Percentiles rank a stretch among this genome's conserved stretches.
Evolutionary conservation across 2,888 invertebrate genomes (phyloP).

Genomic region (Ramazzottius varieornatus): DNA sequence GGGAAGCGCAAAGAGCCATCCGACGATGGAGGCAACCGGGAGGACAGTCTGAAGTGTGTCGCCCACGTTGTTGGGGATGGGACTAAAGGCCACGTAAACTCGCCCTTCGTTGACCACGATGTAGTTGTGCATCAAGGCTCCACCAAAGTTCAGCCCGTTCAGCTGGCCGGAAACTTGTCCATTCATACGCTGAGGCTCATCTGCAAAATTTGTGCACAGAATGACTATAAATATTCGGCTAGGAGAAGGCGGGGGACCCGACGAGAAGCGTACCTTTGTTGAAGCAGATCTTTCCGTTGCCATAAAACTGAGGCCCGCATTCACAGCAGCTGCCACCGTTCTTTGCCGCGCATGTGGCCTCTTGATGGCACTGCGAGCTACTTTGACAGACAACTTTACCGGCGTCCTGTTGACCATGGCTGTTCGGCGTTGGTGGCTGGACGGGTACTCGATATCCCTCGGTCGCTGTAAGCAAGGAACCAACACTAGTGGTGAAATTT

Average conservation of each 20-base stretch:
- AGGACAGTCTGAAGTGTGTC: slow-evolving; percentile 53
- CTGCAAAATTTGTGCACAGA: slow-evolving; percentile 32
- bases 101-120: slow-evolving; percentile 60
- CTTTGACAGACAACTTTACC: neutral
- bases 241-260: no score
- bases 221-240: no score
- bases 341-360: slow-evolving; percentile 55
- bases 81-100: slow-evolving; percentile 60
- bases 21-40: slow-evolving; percentile 54
- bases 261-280: slow-evolving; percentile 39
- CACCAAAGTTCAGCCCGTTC: slow-evolving; percentile 43
- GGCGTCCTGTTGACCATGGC: no score
- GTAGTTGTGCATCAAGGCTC: slow-evolving; percentile 65
- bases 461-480: no score
- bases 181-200: slow-evolving; percentile 54
- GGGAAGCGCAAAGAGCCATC: slow-evolving; percentile 66
- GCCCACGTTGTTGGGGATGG: slow-evolving; percentile 44
- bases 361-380: slow-evolving; percentile 36
- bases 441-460: no score
- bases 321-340: slow-evolving; percentile 62
- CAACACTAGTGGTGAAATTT: no score
- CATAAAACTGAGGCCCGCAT: slow-evolving; percentile 52
- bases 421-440: no score
- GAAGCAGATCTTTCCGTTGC: slow-evolving; percentile 71
- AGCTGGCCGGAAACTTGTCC: slow-evolving; percentile 61